Base-by-base conservation (phyloP, 2,888 invertebrate species). In the Ischnura elegans region DNA sequence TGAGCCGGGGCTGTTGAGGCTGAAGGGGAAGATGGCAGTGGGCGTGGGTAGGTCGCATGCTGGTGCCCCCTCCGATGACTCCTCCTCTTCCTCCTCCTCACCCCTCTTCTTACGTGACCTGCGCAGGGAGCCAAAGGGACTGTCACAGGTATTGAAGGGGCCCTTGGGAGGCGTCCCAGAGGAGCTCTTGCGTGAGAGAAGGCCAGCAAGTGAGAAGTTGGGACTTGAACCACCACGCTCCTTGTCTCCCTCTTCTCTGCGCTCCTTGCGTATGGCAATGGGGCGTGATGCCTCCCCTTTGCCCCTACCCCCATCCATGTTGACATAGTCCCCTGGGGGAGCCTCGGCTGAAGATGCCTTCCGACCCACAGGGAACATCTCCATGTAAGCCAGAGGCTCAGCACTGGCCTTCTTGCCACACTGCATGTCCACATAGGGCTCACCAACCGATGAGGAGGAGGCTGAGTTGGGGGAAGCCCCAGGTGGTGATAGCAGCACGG, bases 21-120 rank as follows among this genome's bases (percentile, higher is more conserved):
- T 97, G 95, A 97, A 96, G 0, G 97, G 97, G 95, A 98, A 98
- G 94, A 97, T 97, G 0, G 97, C 97, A 94, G 97, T 97, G 10
- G 97, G 96, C 94, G 96, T 96, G 4, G 96, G 25, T 0, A 90
- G 61, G n/a, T 90, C 90, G 1, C 90, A 55, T 10, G 43, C n/a
- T 43, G 55, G 29, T 25, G 51, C 42, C 21, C 90, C 90, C 13
- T 25, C n/a, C n/a, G 55, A 47, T 25, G 51, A 29, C 21, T 94
- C 96, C 96, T 87, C 96, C 95, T n/a, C 96, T 95, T 66, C 94
- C 94, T 94, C 85, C 94, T 94, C 61, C 90, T 94, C 94, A 93
- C 61, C 94, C 93, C 94, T 94, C 87, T 95, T 94, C 0, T 95
- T 95, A 47, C 66, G 85, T 4, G 93, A 86, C 86, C 96, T 95